Base-by-base conservation (phyloP, 2,113 vertebrate genomes). In the Butorides virescens region DNA sequence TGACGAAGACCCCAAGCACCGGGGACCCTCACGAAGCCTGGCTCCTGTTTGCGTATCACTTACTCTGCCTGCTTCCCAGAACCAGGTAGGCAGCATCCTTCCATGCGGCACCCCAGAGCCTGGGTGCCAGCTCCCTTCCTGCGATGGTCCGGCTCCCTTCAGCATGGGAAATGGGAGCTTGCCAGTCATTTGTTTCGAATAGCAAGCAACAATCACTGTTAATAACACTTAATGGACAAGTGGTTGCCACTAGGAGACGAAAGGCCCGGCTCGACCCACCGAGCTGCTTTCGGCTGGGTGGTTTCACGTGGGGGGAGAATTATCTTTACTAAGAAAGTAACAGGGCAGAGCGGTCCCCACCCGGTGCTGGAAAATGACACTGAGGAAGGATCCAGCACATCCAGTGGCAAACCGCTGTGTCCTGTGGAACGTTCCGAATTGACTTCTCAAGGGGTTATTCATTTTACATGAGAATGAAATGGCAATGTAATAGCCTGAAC, bases 351-450 rank as follows among this genome's bases (percentile, higher is more conserved):
- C 42, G 21, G 23, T n/a, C n/a, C 30, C 59, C 1, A 7, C 26
- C 36, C 61, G 5, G 11, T 7, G 5, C 46, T 13, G 70, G 30
- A 68, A 4, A 14, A 16, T 6, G 2, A 10, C 3, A 5, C 53
- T 16, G 62, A 34, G 47, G 50, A 55, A 62, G 63, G 72, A n/a
- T 46, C 61, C 25, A 1, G 61, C 11, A 27, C 3, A 1, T 36
- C 44, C 52, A 22, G 59, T 5, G 2, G 27, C 16, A n/a, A 39
- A n/a, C 12, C 0, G 15, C 61, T 49, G n/a, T 5, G 2, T 53
- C 46, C n/a, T 9, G 7, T 5, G 46, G 22, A 34, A 55, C n/a
- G 1, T 49, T 59, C 36, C 3, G 22, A 63, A 21, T 15, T 42
- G 56, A 7, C 44, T 75, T 70, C 23, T 80, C 10, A 1, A 0